Conservation (phyloP, 2,113 vertebrate genomes). For the Ciconia boyciana region DNA sequence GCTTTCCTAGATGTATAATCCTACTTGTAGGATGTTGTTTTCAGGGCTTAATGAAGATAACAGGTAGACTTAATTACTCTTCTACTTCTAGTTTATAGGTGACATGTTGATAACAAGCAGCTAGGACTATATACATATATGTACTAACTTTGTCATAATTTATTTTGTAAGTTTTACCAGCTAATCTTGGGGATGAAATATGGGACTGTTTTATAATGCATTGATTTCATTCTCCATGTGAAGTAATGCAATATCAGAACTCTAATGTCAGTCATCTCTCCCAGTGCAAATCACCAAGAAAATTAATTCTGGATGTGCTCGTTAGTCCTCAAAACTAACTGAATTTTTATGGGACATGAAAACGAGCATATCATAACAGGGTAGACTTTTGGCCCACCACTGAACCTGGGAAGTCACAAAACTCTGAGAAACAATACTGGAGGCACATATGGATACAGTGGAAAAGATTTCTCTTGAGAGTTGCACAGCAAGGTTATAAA, state of each 20-base stretch:
- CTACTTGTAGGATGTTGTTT: neutral
- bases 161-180: neutral
- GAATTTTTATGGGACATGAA: neutral
- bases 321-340: neutral
- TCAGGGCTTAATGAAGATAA: neutral
- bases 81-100: neutral
- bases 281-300: neutral
- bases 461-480: neutral
- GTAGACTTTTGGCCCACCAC: neutral
- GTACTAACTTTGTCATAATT: neutral
- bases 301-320: neutral
- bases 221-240: neutral
- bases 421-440: neutral
- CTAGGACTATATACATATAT: neutral
- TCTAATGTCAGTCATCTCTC: neutral
- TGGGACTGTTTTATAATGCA: neutral
- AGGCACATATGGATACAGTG: fast-evolving
- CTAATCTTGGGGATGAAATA: neutral
- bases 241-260: neutral
- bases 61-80: neutral
- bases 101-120: neutral
- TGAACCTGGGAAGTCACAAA: neutral
- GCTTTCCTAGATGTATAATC: neutral
- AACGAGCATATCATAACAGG: neutral
- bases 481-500: neutral